These are phyloP conservation scores for Hexactinellida sp. DNA, from an alignment of 37 sponge, comb jelly and placozoan genomes.

Conservation along the genomic window DNA sequence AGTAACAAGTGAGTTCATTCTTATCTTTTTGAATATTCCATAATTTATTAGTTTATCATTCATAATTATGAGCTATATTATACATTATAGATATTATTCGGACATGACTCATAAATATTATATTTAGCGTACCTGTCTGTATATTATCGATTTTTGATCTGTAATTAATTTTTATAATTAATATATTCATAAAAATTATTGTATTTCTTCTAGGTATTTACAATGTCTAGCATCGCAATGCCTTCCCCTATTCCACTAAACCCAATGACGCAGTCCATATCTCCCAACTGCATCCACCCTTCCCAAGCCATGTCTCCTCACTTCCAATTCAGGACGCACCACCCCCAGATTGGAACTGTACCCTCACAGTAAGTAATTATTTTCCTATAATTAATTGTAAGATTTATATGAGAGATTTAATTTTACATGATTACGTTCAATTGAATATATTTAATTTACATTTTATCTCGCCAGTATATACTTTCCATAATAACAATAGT, in stretches of 20 bases:
- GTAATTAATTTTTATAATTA: background rate
- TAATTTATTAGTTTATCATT: too few species aligned
- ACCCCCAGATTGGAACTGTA: background rate
- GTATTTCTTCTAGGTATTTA: background rate
- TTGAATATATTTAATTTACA: too few species aligned
- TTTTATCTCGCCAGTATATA: too few species aligned
- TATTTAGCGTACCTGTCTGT: background rate
- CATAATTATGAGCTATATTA: too few species aligned
- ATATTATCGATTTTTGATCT: background rate
- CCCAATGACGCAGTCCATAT: background rate
- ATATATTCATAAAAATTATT: background rate
- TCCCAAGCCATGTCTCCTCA: conserved; percentile 3
- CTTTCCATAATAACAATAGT: too few species aligned
- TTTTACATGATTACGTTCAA: too few species aligned
- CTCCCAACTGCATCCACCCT: background rate
- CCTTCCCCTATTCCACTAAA: background rate
- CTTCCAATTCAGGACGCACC: conserved; percentile 1
- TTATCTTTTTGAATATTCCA: background rate
- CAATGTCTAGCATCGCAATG: conserved; percentile 3
- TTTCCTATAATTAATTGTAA: too few species aligned
- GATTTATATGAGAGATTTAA: too few species aligned
- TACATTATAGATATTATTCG: too few species aligned
- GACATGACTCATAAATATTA: background rate
- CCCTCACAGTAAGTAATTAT: background rate
- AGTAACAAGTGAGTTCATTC: background rate